Evolutionary conservation across 1,140 invertebrate genomes (phyloP), one percentile per base, ranked within the genome.

Genomic region (Bradynema listronoti): DNA sequence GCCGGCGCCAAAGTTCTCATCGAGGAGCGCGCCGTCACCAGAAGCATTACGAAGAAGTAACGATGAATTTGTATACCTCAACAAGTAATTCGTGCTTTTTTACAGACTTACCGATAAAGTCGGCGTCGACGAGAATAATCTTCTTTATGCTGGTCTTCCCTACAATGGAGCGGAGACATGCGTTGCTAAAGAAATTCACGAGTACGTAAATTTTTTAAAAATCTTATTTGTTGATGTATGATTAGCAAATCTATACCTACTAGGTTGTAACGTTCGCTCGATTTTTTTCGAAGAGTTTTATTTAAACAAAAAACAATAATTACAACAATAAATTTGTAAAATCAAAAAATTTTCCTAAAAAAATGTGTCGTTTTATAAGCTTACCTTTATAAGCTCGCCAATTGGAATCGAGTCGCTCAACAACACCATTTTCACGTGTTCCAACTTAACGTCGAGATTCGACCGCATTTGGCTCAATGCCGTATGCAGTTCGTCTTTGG

Each of bases 1-100:
- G n/a, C 47, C 27, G 47, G 47, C 16, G 47, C 47, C n/a, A 50
- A 50, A 24, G 47, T 50, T 24, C 27, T 50, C 2, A 27, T 50
- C 3, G 47, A 50, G 16, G 47, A 50, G 27, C 27, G 47, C 16
- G 27, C 27, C 16, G 47, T 32, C 3, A 50, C 47, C 2, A 3
- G 47, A 5, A 50, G 47, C n/a, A 50, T 50, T 32, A 50, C 47
- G 34, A 50, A 27, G 27, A 50, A 50, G 47, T 50, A 29, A 50
- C 7, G 19, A 30, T 50, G 5, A 50, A 50, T 50, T 9, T 4
- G 3, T 50, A 30, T 47, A 24, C 7, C 11, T 22, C 22, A 9
- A 24, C 47, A 24, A 3, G n/a, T 25, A 24, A 24, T 19, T 30
- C 29, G n/a, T n/a, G n/a, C n/a, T n/a, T n/a, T n/a, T n/a, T 3